phyloP scores from a whole-genome alignment of 2,888 invertebrate genomes.

The Neuroscelio doddi region DNA sequence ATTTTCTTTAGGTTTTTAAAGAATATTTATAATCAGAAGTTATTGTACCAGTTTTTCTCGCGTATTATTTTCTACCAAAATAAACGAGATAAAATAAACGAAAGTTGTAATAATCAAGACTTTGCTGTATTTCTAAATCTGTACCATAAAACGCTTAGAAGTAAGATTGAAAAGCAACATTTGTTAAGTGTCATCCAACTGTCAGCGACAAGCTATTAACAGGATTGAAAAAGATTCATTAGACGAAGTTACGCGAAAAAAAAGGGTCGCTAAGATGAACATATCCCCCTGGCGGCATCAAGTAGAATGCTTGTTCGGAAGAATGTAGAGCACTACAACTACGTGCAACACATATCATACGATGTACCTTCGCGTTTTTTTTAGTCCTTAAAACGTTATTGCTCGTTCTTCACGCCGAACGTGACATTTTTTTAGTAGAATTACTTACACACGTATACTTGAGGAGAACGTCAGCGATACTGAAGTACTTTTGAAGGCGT shows the following conservation, averaged over 20 bases:
- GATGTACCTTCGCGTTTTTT: constrained; percentile 9
- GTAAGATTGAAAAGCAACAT: no score
- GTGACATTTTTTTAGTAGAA: constrained; percentile 48
- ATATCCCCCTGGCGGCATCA: constrained; percentile 44
- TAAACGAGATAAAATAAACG: no score
- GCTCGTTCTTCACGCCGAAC: constrained; percentile 30
- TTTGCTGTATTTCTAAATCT: no score
- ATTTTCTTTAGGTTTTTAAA: no score
- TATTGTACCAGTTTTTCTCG: no score
- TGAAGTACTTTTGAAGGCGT: constrained; percentile 31
- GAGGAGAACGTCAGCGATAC: constrained; percentile 45
- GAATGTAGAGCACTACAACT: constrained; percentile 39
- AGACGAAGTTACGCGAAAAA: constrained; percentile 41
- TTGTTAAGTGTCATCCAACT: no score
- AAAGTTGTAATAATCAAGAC: no score
- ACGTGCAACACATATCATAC: no score
- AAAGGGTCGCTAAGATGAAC: constrained; percentile 22
- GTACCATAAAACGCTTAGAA: no score
- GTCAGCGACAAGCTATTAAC: constrained; percentile 1
- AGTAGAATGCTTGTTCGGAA: constrained; percentile 44
- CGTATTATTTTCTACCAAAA: no score
- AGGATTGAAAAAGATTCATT: constrained; percentile 42
- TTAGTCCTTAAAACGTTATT: no score
- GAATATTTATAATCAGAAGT: no score
- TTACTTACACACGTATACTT: constrained; percentile 21